Conservation (phyloP, 2,797 vertebrate genomes). For the Botia almorhae region DNA sequence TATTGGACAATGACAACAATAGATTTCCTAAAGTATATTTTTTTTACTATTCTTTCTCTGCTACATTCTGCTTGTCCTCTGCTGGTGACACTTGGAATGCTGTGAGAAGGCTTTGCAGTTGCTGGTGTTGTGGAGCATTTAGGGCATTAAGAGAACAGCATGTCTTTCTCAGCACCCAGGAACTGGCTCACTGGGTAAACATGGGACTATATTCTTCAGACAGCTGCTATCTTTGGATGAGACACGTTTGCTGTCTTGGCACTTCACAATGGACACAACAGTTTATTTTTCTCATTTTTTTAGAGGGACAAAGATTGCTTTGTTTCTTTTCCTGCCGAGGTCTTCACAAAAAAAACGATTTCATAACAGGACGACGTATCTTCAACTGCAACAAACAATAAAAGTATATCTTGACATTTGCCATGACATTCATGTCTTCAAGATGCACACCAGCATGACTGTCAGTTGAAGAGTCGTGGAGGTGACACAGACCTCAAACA, state of each 20-base stretch:
- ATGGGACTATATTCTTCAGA: conserved; percentile 29
- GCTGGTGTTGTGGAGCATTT: conserved; percentile 8
- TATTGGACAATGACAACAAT: conserved; percentile 16
- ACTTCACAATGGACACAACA: conserved; percentile 15
- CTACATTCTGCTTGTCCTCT: conserved; percentile 35
- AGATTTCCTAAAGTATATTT: conserved; percentile 26
- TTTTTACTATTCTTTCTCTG: conserved; percentile 37
- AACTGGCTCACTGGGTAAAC: neutral
- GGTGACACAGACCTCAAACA: neutral
- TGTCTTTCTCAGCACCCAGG: conserved; percentile 49
- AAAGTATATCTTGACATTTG: neutral
- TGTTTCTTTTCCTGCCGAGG: conserved; percentile 4
- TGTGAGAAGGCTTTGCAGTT: conserved; percentile 55
- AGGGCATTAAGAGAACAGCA: conserved; percentile 61
- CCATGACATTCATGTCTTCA: conserved; percentile 2
- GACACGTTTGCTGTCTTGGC: conserved; percentile 10
- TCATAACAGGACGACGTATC: conserved; percentile 21
- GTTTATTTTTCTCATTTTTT: neutral
- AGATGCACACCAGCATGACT: conserved; percentile 17
- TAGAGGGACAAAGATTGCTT: conserved; percentile 34
- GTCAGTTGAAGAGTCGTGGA: neutral
- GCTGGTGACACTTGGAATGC: conserved; percentile 49
- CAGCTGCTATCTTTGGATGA: conserved; percentile 47
- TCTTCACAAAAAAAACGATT: neutral
- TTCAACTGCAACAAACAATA: conserved; percentile 22